A percentile compares a stretch with the other conserved stretches of the same genome.
Conservation (phyloP, 2,797 vertebrate genomes). For the Florisuga fusca region DNA sequence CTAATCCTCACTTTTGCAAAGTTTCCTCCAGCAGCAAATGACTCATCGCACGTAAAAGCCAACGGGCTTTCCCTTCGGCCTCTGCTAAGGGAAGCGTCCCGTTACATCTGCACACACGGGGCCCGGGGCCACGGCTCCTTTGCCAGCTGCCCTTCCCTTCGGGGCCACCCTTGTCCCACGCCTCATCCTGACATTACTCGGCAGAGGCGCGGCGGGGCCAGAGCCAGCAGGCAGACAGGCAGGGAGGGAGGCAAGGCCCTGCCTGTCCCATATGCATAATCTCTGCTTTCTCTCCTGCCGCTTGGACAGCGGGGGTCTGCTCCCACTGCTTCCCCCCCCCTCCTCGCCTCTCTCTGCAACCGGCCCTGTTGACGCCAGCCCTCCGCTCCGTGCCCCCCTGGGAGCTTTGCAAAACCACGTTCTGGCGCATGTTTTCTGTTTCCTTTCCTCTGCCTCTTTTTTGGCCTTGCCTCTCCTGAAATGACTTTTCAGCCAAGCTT, state of each 20-base stretch:
- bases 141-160: neutral
- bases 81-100: neutral
- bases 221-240: neutral
- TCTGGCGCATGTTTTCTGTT: neutral
- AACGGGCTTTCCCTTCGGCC: neutral
- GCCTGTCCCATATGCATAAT: neutral
- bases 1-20: neutral
- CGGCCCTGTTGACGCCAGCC: rapidly evolving
- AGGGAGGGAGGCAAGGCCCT: neutral
- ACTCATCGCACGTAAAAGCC: neutral
- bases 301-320: rapidly evolving
- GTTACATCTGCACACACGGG: neutral
- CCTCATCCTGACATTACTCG: neutral
- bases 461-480: neutral
- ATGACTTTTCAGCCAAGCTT: neutral
- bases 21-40: neutral
- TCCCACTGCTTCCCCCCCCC: neutral
- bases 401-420: neutral
- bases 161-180: rapidly evolving
- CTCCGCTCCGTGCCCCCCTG: rapidly evolving
- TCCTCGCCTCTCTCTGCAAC: neutral
- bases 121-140: neutral
- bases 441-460: neutral
- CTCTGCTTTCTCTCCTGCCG: neutral
- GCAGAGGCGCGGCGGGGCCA: neutral